phyloP scores from a whole-genome alignment of 2,113 vertebrate species.

The Ivindomyrus marchei region DNA sequence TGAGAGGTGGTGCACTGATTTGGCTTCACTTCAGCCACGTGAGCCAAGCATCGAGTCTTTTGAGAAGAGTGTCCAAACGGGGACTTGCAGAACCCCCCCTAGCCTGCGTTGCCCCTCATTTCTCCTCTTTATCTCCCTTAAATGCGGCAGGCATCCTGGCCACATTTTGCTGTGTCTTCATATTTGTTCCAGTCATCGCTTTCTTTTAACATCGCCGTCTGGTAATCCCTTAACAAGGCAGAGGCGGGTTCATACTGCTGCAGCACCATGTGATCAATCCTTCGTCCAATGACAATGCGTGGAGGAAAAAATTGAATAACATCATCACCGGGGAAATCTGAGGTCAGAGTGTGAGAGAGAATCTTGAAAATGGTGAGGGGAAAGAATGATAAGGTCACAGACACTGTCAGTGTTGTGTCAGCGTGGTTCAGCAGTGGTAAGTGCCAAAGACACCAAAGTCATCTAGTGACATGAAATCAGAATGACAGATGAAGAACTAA shows the following conservation, averaged over 20 bases:
- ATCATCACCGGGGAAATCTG: background rate
- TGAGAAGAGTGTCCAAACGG: background rate
- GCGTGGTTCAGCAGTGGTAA: constrained; percentile 28
- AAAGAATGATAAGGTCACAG: background rate
- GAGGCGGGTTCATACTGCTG: background rate
- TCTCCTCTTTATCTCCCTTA: background rate
- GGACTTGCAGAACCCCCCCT: background rate
- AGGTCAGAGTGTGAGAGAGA: background rate
- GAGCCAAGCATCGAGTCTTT: background rate
- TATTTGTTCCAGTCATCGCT: background rate
- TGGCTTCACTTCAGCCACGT: background rate
- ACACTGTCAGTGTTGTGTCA: background rate
- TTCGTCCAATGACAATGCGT: background rate
- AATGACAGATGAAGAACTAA: background rate
- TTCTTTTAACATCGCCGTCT: background rate
- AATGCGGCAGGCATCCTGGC: background rate
- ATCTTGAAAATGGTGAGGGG: background rate
- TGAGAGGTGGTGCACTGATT: background rate
- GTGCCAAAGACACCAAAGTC: constrained; percentile 18
- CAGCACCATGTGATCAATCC: background rate
- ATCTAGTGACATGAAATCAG: constrained; percentile 9
- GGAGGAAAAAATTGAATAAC: background rate
- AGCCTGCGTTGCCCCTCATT: background rate
- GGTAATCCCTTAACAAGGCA: background rate
- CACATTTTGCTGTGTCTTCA: background rate